Conservation (phyloP, 1,140 invertebrate genomes). For the Drosophila nasuta region DNA sequence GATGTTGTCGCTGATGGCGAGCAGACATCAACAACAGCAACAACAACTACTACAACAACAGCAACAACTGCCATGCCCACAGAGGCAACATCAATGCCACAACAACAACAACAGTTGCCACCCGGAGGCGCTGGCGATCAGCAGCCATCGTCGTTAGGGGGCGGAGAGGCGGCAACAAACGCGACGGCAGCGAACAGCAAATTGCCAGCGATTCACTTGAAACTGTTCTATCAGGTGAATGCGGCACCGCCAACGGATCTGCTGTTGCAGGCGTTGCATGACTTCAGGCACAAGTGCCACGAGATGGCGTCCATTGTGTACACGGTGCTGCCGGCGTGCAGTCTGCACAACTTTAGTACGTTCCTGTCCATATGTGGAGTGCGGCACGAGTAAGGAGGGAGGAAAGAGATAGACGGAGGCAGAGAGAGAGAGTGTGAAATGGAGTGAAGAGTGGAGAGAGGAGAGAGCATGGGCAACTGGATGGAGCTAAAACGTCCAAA, state of each 20-base stretch:
- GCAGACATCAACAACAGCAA: slow-evolving; percentile 1
- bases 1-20: slow-evolving; percentile 25
- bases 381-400: slow-evolving; percentile 85
- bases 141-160: background rate
- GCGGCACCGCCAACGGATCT: slow-evolving; percentile 86
- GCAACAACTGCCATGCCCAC: slow-evolving; percentile 28
- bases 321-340: slow-evolving; percentile 91
- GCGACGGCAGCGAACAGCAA: background rate
- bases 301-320: slow-evolving; percentile 87
- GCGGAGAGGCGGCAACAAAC: slow-evolving; percentile 8
- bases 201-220: slow-evolving; percentile 88
- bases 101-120: slow-evolving; percentile 2
- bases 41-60: slow-evolving; percentile 7
- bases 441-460: too few species aligned
- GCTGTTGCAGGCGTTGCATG: slow-evolving; percentile 86
- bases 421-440: background rate
- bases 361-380: slow-evolving; percentile 91
- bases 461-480: background rate
- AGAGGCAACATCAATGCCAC: slow-evolving; percentile 16
- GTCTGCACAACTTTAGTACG: slow-evolving; percentile 91
- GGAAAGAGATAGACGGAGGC: background rate
- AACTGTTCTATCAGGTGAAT: slow-evolving; percentile 91
- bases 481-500: slow-evolving; percentile 16
- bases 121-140: slow-evolving; percentile 55
- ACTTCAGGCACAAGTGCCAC: slow-evolving; percentile 85